Evolutionary conservation across 1,140 invertebrate species (phyloP).

Genomic region (Protaetia brevitarsis): DNA sequence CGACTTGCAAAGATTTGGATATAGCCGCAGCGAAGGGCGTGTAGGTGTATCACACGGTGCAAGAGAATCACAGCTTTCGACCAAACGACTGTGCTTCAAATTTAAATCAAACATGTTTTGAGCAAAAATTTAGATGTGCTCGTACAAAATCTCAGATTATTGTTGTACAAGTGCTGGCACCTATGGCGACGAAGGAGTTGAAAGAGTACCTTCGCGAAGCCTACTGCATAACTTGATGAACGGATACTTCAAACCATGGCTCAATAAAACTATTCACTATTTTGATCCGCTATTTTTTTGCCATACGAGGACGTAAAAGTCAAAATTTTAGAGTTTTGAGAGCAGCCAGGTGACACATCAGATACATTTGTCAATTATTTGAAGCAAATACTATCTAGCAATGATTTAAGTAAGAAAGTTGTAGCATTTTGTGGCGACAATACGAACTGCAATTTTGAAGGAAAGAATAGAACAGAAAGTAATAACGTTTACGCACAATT

Average conservation of each 20-base stretch:
- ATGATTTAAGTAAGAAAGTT: constrained; percentile 30
- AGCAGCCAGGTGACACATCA: constrained; percentile 32
- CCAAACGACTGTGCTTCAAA: constrained; percentile 41
- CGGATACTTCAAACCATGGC: constrained; percentile 38
- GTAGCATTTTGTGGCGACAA: constrained; percentile 35
- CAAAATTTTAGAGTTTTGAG: constrained; percentile 31
- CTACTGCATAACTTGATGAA: constrained; percentile 34
- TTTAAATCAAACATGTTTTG: constrained; percentile 37
- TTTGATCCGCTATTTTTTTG: constrained; percentile 36
- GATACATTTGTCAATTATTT: constrained; percentile 32
- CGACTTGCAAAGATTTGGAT: constrained; percentile 35
- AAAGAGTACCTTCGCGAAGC: not conserved
- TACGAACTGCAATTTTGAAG: constrained; percentile 36
- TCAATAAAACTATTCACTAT: constrained; percentile 36
- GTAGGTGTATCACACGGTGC: constrained; percentile 39
- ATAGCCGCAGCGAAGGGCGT: constrained; percentile 35
- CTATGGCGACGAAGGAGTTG: not conserved
- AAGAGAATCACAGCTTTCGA: constrained; percentile 43
- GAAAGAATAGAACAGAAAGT: constrained; percentile 18
- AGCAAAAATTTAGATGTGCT: constrained; percentile 25
- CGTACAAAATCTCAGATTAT: constrained; percentile 23
- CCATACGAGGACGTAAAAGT: constrained; percentile 34
- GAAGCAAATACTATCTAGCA: constrained; percentile 31
- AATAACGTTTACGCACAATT: constrained; percentile 27
- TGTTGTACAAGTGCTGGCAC: constrained; percentile 21